These are phyloP conservation scores for Solen grandis DNA, from an alignment of 1,140 invertebrate species.

Conservation along the genomic window DNA sequence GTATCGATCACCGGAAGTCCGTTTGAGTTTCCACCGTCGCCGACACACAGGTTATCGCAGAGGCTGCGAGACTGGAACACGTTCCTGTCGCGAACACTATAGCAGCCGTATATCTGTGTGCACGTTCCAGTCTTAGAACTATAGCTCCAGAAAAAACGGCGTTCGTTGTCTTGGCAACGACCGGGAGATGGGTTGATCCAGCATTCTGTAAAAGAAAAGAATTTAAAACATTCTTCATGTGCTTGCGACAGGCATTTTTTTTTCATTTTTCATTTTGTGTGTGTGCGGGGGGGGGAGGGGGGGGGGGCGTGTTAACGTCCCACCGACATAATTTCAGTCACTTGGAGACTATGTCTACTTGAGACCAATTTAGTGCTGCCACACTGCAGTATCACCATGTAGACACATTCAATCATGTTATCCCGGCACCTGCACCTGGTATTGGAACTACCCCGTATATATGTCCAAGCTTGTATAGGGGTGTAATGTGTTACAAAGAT, in stretches of 20 bases:
- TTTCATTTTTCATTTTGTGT: neutral
- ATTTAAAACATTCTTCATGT: neutral
- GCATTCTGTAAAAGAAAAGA: slow-evolving; percentile 32
- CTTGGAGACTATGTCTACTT: too few species aligned
- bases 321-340: too few species aligned
- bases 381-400: too few species aligned
- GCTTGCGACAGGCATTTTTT: neutral
- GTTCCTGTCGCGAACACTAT: slow-evolving; percentile 44
- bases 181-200: slow-evolving; percentile 34
- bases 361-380: too few species aligned
- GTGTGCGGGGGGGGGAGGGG: too few species aligned
- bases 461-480: neutral
- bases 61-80: slow-evolving; percentile 23
- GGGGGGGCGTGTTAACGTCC: too few species aligned
- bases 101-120: slow-evolving; percentile 42
- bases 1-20: too few species aligned
- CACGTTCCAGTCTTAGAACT: slow-evolving; percentile 38
- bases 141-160: slow-evolving; percentile 26
- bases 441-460: neutral
- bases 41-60: slow-evolving; percentile 16
- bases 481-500: neutral
- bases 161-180: slow-evolving; percentile 17
- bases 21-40: too few species aligned
- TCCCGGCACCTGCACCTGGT: neutral
- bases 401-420: neutral